Conservation (phyloP, 2,888 invertebrate genomes). For the Poecilus cupreus region DNA sequence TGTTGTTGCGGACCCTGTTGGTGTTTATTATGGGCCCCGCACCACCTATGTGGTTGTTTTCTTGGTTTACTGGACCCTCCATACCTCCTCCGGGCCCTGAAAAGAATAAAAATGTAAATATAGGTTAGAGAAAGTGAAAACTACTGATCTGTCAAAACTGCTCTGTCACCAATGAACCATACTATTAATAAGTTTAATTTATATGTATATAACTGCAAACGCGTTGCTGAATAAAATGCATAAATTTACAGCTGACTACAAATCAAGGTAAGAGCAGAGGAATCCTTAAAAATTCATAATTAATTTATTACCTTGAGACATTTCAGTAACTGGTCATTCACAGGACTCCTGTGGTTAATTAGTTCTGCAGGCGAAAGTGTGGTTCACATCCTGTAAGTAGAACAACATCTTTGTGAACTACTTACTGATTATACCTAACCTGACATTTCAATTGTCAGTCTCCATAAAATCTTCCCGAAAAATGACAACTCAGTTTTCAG, state of each 20-base stretch:
- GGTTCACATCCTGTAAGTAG: constrained; percentile 57
- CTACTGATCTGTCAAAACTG: constrained; percentile 7
- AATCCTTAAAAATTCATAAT: background rate
- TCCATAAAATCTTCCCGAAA: constrained; percentile 1
- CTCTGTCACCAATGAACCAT: background rate
- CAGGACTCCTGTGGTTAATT: constrained; percentile 36
- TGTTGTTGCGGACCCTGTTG: constrained; percentile 76
- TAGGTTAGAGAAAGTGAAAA: background rate
- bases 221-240: background rate
- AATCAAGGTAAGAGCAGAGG: background rate
- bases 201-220: background rate
- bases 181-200: background rate
- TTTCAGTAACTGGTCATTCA: constrained; percentile 50
- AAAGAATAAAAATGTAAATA: background rate
- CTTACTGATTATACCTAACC: constrained; percentile 57
- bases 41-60: constrained; percentile 75
- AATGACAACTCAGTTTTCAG: constrained; percentile 1
- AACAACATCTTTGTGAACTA: constrained; percentile 56
- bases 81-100: constrained; percentile 52
- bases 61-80: constrained; percentile 71
- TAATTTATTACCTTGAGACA: constrained; percentile 52
- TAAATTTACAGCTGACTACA: background rate
- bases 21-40: constrained; percentile 76
- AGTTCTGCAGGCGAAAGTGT: constrained; percentile 50
- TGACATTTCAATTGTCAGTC: constrained; percentile 48